Evolutionary conservation across 2,797 vertebrate species (phyloP).

Genomic region (Chelon auratus): DNA sequence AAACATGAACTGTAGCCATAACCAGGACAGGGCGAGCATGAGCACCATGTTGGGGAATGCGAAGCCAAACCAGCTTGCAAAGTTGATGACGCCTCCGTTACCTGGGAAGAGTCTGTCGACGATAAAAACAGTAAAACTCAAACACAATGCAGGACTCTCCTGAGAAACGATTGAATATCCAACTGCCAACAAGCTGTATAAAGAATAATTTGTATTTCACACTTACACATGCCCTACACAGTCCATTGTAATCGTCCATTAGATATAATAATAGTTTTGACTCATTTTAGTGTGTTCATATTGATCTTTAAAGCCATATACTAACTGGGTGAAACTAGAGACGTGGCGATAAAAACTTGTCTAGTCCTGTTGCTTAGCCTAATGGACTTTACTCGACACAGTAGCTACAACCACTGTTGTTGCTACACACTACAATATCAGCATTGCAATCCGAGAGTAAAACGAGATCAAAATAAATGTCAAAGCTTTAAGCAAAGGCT

Average conservation of each 20-base stretch:
- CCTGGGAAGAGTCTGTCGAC: constrained; percentile 80
- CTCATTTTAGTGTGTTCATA: neutral
- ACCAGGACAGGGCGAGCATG: constrained; percentile 86
- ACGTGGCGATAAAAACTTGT: constrained; percentile 15
- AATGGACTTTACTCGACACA: constrained; percentile 12
- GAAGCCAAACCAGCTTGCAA: constrained; percentile 92
- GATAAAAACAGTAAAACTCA: neutral
- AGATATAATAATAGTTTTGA: too few relatives aligned
- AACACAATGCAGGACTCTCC: neutral
- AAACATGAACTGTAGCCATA: constrained; percentile 90
- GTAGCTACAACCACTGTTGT: neutral
- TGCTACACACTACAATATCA: neutral
- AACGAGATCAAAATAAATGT: neutral
- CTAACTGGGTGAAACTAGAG: neutral
- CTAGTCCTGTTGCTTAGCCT: constrained; percentile 8
- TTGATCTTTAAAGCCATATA: neutral
- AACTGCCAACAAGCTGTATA: neutral
- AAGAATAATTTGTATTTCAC: too few relatives aligned
- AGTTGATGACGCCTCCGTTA: constrained; percentile 87
- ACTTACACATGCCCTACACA: too few relatives aligned
- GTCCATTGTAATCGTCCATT: too few relatives aligned
- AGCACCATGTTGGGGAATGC: constrained; percentile 89
- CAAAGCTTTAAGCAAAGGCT: too few relatives aligned
- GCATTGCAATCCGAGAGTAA: neutral
- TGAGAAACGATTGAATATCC: neutral